Percentiles rank a stretch among this genome's conserved stretches.
Evolutionary conservation across 2,113 vertebrate species (phyloP).

Genomic region (Cyanocitta stelleri): DNA sequence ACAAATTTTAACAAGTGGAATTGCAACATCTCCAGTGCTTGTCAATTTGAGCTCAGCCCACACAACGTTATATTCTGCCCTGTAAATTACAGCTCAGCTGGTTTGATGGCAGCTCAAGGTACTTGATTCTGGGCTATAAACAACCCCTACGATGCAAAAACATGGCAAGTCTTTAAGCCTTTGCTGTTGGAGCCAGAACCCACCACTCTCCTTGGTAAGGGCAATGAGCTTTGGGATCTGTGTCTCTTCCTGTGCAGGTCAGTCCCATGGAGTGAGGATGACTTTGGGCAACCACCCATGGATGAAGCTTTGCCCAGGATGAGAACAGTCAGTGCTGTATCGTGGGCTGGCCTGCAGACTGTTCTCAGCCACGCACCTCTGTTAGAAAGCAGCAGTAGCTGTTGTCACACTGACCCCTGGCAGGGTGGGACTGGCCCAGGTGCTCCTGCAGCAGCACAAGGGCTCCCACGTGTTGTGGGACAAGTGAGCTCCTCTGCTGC

Average conservation of each 20-base stretch:
- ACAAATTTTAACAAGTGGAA: constrained; percentile 53
- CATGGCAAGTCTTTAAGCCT: neutral
- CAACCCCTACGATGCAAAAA: neutral
- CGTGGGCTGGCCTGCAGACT: neutral
- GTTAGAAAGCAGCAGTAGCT: neutral
- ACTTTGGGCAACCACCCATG: neutral
- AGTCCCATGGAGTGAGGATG: neutral
- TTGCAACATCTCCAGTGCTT: constrained; percentile 27
- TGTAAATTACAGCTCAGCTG: constrained; percentile 50
- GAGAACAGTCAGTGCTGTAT: neutral
- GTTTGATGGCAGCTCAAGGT: neutral
- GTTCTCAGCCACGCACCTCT: neutral
- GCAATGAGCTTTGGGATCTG: neutral
- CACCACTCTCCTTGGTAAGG: neutral
- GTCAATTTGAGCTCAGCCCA: constrained; percentile 27
- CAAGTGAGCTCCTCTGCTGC: neutral
- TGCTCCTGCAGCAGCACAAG: neutral
- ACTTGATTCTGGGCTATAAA: neutral
- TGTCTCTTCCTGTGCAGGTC: neutral
- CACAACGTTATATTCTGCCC: constrained; percentile 27
- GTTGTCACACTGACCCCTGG: neutral
- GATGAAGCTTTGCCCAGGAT: neutral
- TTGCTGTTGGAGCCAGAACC: neutral
- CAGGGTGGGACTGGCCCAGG: neutral
- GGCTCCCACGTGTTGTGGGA: accelerated